A percentile compares a stretch with the other conserved stretches of the same genome.
phyloP scores from a whole-genome alignment of 2,113 vertebrate genomes.

The Leptobrachium ailaonicum region DNA sequence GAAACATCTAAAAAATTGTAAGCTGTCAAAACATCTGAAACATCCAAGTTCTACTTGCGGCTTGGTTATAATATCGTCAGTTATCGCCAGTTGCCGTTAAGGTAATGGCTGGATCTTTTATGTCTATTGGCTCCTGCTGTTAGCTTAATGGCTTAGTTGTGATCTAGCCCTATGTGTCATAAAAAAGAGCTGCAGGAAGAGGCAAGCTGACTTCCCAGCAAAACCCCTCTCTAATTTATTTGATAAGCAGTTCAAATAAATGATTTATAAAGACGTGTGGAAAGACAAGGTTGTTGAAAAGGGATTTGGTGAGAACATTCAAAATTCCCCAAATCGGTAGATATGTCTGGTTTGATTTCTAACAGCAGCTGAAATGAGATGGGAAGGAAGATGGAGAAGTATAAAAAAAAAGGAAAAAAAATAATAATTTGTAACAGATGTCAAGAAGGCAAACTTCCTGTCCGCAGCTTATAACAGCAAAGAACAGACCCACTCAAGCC shows the following conservation, averaged over 20 bases:
- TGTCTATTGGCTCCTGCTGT: too few species aligned
- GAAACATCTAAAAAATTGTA: too few species aligned
- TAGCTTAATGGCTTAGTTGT: too few species aligned
- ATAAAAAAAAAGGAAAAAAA: conserved; percentile 16
- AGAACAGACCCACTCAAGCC: conserved; percentile 35
- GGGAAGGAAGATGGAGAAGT: conserved; percentile 29
- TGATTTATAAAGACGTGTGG: conserved; percentile 36
- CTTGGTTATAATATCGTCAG: too few species aligned
- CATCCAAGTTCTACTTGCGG: too few species aligned
- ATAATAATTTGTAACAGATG: conserved; percentile 47
- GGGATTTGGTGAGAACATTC: conserved; percentile 45
- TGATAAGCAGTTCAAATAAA: conserved; percentile 41
- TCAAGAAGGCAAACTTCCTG: conserved; percentile 47
- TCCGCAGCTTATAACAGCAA: conserved; percentile 37
- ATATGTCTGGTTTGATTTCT: conserved; percentile 49
- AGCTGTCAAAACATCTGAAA: too few species aligned
- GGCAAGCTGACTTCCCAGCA: background rate
- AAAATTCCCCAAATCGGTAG: conserved; percentile 45
- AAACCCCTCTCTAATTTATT: conserved; percentile 17
- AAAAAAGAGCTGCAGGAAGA: background rate
- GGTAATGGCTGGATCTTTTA: too few species aligned
- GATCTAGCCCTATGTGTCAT: background rate
- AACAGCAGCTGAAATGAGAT: conserved; percentile 41
- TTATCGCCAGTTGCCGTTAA: too few species aligned
- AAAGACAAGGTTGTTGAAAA: conserved; percentile 44